These are phyloP conservation scores for Drosophila sp. DNA, from an alignment of 1,140 invertebrate species.

Conservation along the genomic window DNA sequence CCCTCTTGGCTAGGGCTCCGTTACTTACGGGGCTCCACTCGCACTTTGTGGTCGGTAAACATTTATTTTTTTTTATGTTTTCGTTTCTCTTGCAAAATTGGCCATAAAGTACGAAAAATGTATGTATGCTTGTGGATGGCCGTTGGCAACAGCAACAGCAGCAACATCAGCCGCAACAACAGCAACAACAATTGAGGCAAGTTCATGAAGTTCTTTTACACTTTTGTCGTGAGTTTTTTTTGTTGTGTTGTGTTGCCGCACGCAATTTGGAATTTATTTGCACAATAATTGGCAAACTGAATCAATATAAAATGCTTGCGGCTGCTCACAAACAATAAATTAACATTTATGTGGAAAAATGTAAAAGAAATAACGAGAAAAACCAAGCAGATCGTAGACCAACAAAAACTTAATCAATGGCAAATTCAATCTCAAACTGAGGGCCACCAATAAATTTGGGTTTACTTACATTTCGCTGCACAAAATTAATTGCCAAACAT, in stretches of 20 bases:
- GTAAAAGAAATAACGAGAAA: conserved; percentile 24
- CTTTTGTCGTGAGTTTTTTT: conserved; percentile 31
- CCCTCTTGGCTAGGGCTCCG: conserved; percentile 26
- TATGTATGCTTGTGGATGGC: conserved; percentile 48
- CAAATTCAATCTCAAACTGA: conserved; percentile 5
- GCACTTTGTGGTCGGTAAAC: conserved; percentile 30
- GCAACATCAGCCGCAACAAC: conserved; percentile 21
- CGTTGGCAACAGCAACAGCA: conserved; percentile 49
- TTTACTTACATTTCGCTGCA: no score
- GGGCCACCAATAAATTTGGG: neutral
- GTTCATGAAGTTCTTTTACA: conserved; percentile 56
- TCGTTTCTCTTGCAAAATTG: conserved; percentile 55
- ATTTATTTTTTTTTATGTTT: conserved; percentile 34
- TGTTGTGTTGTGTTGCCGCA: conserved; percentile 49
- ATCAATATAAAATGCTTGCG: conserved; percentile 71
- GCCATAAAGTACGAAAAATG: conserved; percentile 73
- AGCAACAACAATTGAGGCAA: conserved; percentile 43
- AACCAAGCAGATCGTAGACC: neutral
- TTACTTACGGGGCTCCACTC: conserved; percentile 27
- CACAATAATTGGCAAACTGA: conserved; percentile 78
- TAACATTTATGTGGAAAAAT: conserved; percentile 49
- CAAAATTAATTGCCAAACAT: no score
- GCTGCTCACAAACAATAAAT: conserved; percentile 71
- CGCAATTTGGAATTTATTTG: conserved; percentile 79
- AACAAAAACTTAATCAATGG: conserved; percentile 1